Evolutionary conservation across 2,797 vertebrate genomes (phyloP).

Genomic region (Cryptoprocta ferox): DNA sequence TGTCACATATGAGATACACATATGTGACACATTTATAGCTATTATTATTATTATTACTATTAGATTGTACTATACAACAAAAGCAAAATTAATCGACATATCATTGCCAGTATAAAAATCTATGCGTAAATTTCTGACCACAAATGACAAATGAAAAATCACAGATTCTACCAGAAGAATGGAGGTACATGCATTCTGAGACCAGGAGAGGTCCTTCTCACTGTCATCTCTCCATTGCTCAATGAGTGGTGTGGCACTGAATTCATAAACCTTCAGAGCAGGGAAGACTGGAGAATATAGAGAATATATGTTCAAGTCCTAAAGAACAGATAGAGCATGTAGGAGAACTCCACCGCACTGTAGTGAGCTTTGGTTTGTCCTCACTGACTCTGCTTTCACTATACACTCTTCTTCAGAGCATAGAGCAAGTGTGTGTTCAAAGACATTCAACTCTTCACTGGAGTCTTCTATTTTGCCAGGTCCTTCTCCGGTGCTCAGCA

Average conservation of each 20-base stretch:
- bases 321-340: background rate
- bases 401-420: background rate
- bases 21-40: background rate
- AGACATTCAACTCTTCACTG: too few relatives aligned
- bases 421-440: too few relatives aligned
- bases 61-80: background rate
- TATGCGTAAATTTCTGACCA: background rate
- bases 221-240: background rate
- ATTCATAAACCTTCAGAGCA: background rate
- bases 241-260: background rate
- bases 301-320: background rate
- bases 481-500: too few relatives aligned
- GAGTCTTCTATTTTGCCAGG: background rate
- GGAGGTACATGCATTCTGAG: background rate
- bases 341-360: background rate
- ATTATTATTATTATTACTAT: background rate
- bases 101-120: background rate
- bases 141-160: background rate
- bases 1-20: background rate
- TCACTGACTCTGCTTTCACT: background rate
- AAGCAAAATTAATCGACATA: background rate
- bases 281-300: background rate
- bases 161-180: background rate
- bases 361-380: background rate
- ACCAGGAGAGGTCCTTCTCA: rapidly evolving